Evolutionary conservation across 2,888 invertebrate genomes (phyloP).

Genomic region (Dexiosoma caninum): DNA sequence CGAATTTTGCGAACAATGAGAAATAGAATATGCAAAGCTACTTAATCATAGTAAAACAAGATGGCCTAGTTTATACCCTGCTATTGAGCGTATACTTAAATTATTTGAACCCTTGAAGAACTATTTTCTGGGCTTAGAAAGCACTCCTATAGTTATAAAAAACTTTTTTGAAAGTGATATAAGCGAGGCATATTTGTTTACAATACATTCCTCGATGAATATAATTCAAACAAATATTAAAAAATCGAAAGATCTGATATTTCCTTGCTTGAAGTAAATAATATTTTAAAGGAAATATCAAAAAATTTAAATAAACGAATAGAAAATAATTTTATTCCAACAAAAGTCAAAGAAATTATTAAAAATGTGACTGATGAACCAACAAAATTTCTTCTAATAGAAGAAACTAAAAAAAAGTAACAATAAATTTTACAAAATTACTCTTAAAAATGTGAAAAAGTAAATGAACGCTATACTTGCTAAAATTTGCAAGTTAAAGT

Average conservation of each 20-base stretch:
- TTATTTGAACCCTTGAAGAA: slow-evolving; percentile 22
- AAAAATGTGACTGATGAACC: slow-evolving; percentile 8
- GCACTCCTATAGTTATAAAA: slow-evolving; percentile 10
- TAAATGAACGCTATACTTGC: too few species aligned
- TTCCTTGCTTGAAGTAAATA: too few species aligned
- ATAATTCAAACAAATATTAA: slow-evolving; percentile 24
- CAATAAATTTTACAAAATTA: not conserved
- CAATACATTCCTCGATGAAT: slow-evolving; percentile 9
- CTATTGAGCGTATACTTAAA: slow-evolving; percentile 24
- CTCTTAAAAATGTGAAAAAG: slow-evolving; percentile 9
- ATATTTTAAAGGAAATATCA: too few species aligned
- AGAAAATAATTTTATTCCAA: slow-evolving; percentile 21
- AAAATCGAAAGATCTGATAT: slow-evolving; percentile 1
- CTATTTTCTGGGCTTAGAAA: slow-evolving; percentile 32
- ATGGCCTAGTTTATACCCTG: slow-evolving; percentile 18
- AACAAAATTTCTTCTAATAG: slow-evolving; percentile 2
- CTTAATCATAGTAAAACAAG: too few species aligned
- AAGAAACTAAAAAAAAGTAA: slow-evolving; percentile 9
- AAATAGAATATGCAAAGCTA: slow-evolving; percentile 2
- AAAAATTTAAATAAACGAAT: too few species aligned
- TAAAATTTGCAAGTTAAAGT: too few species aligned
- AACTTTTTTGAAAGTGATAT: not conserved
- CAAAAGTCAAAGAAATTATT: slow-evolving; percentile 29
- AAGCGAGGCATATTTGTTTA: slow-evolving; percentile 9
- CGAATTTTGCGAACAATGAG: slow-evolving; percentile 19